These are phyloP conservation scores for Jaculus jaculus DNA, from an alignment of 2,113 vertebrate genomes.

Conservation along the genomic window DNA sequence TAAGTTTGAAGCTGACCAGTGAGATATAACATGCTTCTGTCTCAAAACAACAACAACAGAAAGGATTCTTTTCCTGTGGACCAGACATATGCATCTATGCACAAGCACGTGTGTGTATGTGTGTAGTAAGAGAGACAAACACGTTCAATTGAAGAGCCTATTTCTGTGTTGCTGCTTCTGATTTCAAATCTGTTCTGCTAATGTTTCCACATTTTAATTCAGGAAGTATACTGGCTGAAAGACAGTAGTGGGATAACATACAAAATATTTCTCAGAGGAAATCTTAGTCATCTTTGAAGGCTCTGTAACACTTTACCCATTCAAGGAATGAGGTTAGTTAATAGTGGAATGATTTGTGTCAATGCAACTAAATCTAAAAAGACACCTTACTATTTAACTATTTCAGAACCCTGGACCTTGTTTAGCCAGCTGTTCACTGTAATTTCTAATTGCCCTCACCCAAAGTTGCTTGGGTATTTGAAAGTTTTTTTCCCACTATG, in stretches of 20 bases:
- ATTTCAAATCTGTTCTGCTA: background rate
- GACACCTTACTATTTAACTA: background rate
- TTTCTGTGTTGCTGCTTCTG: conserved; percentile 21
- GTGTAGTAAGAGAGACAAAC: background rate
- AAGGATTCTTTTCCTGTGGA: background rate
- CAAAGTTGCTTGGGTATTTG: conserved; percentile 10
- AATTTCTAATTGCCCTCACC: conserved; percentile 10
- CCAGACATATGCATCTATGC: background rate
- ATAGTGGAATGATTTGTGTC: conserved; percentile 23
- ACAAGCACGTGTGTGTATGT: background rate
- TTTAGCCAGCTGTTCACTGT: background rate
- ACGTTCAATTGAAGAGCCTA: background rate
- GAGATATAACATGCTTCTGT: background rate
- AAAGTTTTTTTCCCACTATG: background rate
- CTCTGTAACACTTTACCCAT: background rate
- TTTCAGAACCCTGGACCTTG: background rate
- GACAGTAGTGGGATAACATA: background rate
- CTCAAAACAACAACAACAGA: background rate
- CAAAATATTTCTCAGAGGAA: conserved; percentile 5
- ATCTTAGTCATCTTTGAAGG: conserved; percentile 34
- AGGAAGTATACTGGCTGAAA: conserved; percentile 20
- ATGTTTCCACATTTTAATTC: conserved; percentile 46
- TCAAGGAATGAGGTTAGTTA: conserved; percentile 32
- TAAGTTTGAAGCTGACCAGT: background rate
- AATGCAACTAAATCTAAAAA: conserved; percentile 36